These are phyloP conservation scores for Antheraea pernyi DNA, from an alignment of 1,140 invertebrate genomes.

Conservation along the genomic window DNA sequence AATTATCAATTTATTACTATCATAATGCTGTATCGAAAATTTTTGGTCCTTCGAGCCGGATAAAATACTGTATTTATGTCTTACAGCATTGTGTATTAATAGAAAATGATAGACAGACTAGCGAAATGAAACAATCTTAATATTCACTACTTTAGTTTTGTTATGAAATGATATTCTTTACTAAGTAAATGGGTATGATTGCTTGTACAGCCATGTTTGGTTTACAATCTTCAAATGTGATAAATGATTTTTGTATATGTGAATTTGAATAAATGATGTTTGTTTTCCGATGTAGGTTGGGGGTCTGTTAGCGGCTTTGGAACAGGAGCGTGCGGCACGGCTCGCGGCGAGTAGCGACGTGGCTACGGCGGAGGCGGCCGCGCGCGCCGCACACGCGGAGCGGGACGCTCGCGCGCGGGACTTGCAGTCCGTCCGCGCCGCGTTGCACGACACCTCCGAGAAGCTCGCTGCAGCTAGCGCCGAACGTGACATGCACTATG, in stretches of 20 bases:
- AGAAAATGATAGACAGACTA: too few relatives aligned
- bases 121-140: too few relatives aligned
- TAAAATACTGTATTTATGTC: too few relatives aligned
- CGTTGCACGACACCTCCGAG: conserved; percentile 62
- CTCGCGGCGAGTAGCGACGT: conserved; percentile 56
- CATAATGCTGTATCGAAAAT: too few relatives aligned
- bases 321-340: conserved; percentile 90
- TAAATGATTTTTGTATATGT: background rate
- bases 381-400: conserved; percentile 53
- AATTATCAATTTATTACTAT: too few relatives aligned
- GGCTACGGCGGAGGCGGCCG: conserved; percentile 62
- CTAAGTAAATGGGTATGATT: too few relatives aligned
- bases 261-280: conserved; percentile 9
- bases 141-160: too few relatives aligned
- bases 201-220: too few relatives aligned
- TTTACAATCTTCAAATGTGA: too few relatives aligned
- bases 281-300: conserved; percentile 76
- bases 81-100: too few relatives aligned
- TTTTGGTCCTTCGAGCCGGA: too few relatives aligned
- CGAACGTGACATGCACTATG: conserved; percentile 63
- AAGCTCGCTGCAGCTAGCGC: conserved; percentile 60
- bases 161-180: too few relatives aligned
- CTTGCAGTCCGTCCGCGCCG: conserved; percentile 46
- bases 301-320: conserved; percentile 89
- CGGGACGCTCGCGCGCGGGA: conserved; percentile 60